Percentiles rank a stretch among this genome's conserved stretches.
Evolutionary conservation across 2,113 vertebrate species (phyloP).

Genomic region (Ciconia maguari): DNA sequence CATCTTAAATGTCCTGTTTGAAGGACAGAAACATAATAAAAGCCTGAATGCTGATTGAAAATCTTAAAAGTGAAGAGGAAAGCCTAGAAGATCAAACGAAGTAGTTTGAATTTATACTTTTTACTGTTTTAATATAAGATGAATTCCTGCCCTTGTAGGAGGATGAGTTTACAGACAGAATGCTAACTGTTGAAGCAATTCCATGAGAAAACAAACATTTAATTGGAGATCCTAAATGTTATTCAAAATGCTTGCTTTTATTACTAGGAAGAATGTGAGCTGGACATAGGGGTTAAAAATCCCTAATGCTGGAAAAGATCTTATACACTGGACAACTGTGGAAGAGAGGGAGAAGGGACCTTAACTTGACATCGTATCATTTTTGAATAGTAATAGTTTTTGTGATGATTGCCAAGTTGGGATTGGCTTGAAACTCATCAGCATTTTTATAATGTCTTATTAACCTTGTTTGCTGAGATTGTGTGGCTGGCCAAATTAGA

Average conservation of each 20-base stretch:
- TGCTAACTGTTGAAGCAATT: neutral
- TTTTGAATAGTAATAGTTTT: constrained; percentile 1
- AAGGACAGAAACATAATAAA: constrained; percentile 22
- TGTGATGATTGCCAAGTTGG: neutral
- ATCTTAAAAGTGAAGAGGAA: neutral
- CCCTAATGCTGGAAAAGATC: neutral
- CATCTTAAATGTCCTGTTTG: neutral
- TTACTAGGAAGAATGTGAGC: neutral
- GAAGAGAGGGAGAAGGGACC: neutral
- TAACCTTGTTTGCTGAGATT: constrained; percentile 44
- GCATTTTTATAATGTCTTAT: constrained; percentile 27
- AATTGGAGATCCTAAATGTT: neutral
- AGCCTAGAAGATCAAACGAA: neutral
- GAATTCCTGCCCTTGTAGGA: neutral
- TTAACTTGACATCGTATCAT: neutral
- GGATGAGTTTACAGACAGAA: neutral
- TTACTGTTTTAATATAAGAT: neutral
- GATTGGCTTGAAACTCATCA: constrained; percentile 27
- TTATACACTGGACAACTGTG: neutral
- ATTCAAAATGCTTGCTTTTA: neutral
- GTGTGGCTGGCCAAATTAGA: neutral
- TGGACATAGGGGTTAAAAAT: neutral
- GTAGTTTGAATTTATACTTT: neutral
- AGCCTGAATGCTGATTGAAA: neutral
- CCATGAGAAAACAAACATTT: neutral